Evolutionary conservation across 2,888 invertebrate genomes (phyloP).

Genomic region (Smittia aterrima): DNA sequence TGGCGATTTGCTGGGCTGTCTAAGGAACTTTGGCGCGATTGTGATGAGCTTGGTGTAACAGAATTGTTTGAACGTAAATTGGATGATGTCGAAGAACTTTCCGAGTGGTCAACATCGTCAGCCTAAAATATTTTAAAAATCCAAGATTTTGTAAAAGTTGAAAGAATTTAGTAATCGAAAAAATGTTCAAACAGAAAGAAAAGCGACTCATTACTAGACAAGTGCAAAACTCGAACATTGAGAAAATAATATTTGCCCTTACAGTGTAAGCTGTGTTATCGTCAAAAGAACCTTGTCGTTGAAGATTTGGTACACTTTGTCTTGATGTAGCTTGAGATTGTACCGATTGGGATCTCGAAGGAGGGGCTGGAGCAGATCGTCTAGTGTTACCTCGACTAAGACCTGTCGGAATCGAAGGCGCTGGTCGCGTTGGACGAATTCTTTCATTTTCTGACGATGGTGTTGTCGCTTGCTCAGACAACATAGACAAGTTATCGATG

Average conservation of each 20-base stretch:
- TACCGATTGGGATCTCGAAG: neutral
- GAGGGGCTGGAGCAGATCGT: constrained; percentile 34
- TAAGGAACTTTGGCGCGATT: constrained; percentile 51
- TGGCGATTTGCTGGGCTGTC: constrained; percentile 44
- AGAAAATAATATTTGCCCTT: constrained; percentile 10
- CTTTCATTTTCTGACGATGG: constrained; percentile 1
- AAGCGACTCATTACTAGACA: neutral
- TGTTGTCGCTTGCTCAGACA: neutral
- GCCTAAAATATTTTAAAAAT: constrained; percentile 7
- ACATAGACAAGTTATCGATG: constrained; percentile 15
- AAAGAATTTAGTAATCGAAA: neutral
- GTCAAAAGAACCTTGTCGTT: constrained; percentile 18
- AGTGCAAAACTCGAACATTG: constrained; percentile 7
- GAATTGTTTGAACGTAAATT: constrained; percentile 40
- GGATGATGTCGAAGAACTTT: constrained; percentile 42
- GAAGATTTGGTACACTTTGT: constrained; percentile 17
- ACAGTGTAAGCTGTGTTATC: constrained; percentile 33
- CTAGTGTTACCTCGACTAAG: constrained; percentile 13
- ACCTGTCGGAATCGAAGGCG: constrained; percentile 31
- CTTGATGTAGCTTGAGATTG: constrained; percentile 14
- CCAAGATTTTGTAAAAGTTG: neutral
- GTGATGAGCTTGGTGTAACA: constrained; percentile 48
- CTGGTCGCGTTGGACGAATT: constrained; percentile 33
- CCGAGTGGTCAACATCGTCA: constrained; percentile 38
- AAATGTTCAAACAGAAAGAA: neutral